Percentiles rank a stretch among this genome's conserved stretches.
These are phyloP conservation scores for Pithys albifrons DNA, from an alignment of 2,113 vertebrate species.

Conservation along the genomic window DNA sequence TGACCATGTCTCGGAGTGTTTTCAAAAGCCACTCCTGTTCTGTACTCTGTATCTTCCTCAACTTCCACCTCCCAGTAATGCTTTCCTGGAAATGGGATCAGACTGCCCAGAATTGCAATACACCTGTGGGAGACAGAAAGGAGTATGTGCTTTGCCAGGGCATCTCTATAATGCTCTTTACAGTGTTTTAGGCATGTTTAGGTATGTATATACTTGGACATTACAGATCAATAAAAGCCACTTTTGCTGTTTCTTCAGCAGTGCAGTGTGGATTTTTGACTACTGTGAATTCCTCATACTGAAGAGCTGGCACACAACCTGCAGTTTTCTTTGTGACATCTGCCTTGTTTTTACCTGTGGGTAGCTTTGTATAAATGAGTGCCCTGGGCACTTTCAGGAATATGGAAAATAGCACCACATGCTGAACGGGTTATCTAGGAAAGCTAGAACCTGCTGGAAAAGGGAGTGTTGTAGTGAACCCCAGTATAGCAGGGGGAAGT, in stretches of 20 bases:
- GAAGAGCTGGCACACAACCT: not conserved
- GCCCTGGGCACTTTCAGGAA: not conserved
- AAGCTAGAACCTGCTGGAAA: not conserved
- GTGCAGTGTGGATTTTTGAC: not conserved
- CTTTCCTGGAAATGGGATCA: constrained; percentile 84
- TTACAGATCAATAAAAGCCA: not conserved
- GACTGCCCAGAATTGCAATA: constrained; percentile 87
- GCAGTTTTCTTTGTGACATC: not conserved
- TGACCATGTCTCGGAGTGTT: constrained; percentile 84
- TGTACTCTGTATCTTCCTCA: constrained; percentile 81
- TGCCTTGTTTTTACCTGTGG: not conserved
- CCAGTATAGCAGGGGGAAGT: not conserved
- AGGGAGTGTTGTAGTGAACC: not conserved
- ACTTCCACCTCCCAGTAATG: constrained; percentile 95
- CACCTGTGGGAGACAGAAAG: constrained; percentile 75
- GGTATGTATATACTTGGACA: not conserved
- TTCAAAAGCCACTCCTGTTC: constrained; percentile 85
- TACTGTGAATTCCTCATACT: not conserved
- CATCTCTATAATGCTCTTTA: not conserved
- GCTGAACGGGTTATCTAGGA: not conserved
- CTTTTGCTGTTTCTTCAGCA: not conserved
- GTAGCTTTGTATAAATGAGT: not conserved
- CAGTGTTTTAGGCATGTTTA: not conserved
- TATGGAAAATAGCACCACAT: not conserved
- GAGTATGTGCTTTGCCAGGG: not conserved